Percentiles rank a stretch among this genome's conserved stretches.
Evolutionary conservation across 2,797 vertebrate genomes (phyloP).

Genomic region (Cetoscarus ocellatus): DNA sequence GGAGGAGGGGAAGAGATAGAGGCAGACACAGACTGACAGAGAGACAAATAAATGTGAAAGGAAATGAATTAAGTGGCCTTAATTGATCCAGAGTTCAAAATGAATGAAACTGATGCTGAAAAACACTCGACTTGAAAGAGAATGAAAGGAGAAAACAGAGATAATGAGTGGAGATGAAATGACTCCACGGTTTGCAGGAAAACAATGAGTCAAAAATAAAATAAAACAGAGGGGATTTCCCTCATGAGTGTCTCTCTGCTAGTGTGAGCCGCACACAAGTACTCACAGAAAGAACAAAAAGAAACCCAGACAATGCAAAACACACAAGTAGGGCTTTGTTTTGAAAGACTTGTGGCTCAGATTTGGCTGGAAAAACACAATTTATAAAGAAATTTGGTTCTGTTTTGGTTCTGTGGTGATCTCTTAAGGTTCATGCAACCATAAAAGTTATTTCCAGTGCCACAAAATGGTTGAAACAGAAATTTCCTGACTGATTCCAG

Average conservation of each 20-base stretch:
- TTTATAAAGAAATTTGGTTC: not conserved
- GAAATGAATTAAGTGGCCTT: slow-evolving; percentile 18
- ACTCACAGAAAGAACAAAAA: slow-evolving; percentile 8
- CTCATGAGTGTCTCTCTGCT: slow-evolving; percentile 16
- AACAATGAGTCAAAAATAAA: slow-evolving; percentile 44
- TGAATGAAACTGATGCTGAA: not conserved
- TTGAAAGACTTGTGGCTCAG: slow-evolving; percentile 17
- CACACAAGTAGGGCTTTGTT: not conserved
- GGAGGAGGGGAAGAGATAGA: too few relatives aligned
- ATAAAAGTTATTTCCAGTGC: not conserved
- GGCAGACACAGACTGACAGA: slow-evolving; percentile 15
- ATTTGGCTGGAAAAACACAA: not conserved
- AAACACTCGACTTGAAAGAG: not conserved
- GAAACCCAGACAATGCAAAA: not conserved
- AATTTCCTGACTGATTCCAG: slow-evolving; percentile 10
- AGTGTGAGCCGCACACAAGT: slow-evolving; percentile 7
- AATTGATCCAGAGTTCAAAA: slow-evolving; percentile 3
- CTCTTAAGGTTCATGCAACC: not conserved
- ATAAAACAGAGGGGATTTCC: slow-evolving; percentile 50
- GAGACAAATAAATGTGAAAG: slow-evolving; percentile 23
- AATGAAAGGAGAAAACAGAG: slow-evolving; percentile 9
- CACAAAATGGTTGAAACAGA: slow-evolving; percentile 6
- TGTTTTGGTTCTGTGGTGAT: slow-evolving; percentile 1
- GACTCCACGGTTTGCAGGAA: slow-evolving; percentile 18
- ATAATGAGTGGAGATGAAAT: slow-evolving; percentile 39